Percentiles rank a stretch among this genome's conserved stretches.
Evolutionary conservation across 2,888 invertebrate genomes (phyloP).

Genomic region (Mantis religiosa): DNA sequence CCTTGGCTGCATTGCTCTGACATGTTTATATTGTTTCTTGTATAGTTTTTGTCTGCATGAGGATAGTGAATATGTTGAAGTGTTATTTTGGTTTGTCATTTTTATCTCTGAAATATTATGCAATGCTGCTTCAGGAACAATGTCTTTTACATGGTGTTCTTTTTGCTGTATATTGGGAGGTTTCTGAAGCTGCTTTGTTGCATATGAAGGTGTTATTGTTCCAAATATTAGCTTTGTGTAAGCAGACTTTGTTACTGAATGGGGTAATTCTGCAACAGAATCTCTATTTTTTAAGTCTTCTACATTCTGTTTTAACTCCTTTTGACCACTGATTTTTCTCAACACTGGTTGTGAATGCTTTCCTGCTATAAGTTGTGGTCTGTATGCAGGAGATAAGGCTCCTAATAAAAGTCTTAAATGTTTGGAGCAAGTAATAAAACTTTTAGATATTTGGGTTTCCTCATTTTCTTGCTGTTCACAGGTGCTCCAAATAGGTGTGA

Average conservation of each 20-base stretch:
- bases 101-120: background rate
- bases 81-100: background rate
- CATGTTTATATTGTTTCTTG: background rate
- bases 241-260: background rate
- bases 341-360: background rate
- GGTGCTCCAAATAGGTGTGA: background rate
- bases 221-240: background rate
- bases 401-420: background rate
- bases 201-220: background rate
- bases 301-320: background rate
- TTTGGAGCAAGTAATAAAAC: background rate
- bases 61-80: background rate
- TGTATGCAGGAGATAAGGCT: background rate
- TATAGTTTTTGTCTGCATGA: background rate
- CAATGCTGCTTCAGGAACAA: background rate
- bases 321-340: background rate
- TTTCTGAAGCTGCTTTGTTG: background rate
- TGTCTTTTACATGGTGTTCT: background rate
- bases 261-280: background rate
- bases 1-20: background rate
- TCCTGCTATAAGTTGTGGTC: background rate
- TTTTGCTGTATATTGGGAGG: background rate
- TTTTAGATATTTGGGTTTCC: background rate
- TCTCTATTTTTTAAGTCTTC: background rate
- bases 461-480: background rate